phyloP scores from a whole-genome alignment of 2,888 invertebrate species.

The Sinotaia quadrata region DNA sequence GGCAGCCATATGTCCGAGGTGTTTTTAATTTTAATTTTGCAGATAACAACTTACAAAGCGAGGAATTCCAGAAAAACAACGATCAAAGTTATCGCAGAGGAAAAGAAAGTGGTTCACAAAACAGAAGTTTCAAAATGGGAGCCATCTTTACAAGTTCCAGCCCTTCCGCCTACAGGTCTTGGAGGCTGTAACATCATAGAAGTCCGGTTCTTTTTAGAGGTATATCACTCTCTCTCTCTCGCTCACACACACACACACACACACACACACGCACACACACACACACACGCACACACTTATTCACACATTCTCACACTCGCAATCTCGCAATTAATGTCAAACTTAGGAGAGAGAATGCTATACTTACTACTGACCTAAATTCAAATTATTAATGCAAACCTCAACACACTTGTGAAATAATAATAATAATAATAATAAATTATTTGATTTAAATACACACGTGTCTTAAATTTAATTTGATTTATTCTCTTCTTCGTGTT shows the following conservation, averaged over 20 bases:
- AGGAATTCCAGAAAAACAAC: conserved; percentile 6
- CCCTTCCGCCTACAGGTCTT: conserved; percentile 32
- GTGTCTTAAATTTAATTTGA: not conserved
- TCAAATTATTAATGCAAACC: no score
- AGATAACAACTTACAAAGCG: conserved; percentile 19
- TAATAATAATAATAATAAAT: no score
- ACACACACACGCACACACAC: conserved; percentile 2
- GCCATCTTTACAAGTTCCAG: conserved; percentile 31
- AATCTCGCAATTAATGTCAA: not conserved
- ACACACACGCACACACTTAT: no score
- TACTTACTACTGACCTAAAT: no score
- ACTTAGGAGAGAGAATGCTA: no score
- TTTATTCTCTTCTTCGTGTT: not conserved
- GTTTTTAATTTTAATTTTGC: no score
- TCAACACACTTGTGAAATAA: no score
- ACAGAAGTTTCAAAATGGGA: conserved; percentile 31
- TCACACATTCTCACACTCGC: not conserved
- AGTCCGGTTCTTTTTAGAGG: conserved; percentile 31
- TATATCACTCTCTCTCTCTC: conserved; percentile 10
- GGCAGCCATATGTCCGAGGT: no score
- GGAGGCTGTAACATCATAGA: conserved; percentile 34
- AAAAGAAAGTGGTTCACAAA: conserved; percentile 21
- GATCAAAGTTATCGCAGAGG: conserved; percentile 13
- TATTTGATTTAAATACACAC: no score
- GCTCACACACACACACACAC: no score